Evolutionary conservation across 2,888 invertebrate species (phyloP).

Genomic region (Pandemis cinnamomeana): DNA sequence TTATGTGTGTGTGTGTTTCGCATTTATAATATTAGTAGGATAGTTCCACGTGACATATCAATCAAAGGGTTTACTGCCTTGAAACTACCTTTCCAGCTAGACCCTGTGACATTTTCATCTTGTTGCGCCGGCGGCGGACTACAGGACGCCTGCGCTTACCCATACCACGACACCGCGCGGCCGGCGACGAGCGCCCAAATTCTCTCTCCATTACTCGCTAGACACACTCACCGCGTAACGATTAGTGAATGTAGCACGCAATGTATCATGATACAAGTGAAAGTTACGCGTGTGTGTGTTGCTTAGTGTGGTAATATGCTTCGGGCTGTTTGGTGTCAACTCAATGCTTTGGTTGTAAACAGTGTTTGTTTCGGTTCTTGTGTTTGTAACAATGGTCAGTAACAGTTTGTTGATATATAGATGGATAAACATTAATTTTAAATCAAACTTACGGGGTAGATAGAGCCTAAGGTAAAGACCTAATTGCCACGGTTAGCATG

Average conservation of each 20-base stretch:
- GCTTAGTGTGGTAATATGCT: constrained; percentile 8
- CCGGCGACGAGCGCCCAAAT: not conserved
- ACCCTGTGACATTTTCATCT: too few relatives aligned
- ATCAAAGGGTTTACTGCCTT: too few relatives aligned
- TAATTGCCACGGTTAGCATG: too few relatives aligned
- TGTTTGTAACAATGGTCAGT: not conserved
- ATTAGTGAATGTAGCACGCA: not conserved
- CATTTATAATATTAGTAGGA: too few relatives aligned
- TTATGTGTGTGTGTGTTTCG: too few relatives aligned
- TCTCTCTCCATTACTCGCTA: not conserved
- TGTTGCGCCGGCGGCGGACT: constrained; percentile 6
- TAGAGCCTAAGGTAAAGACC: too few relatives aligned
- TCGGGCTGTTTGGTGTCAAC: constrained; percentile 49
- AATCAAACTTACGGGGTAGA: too few relatives aligned
- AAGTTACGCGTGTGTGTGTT: not conserved
- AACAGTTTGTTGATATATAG: not conserved
- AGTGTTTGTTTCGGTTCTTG: not conserved
- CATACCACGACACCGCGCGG: not conserved
- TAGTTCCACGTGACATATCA: too few relatives aligned
- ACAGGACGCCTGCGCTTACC: not conserved
- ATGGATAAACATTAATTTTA: not conserved
- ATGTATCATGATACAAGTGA: not conserved
- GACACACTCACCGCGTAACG: not conserved
- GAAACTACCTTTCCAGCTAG: constrained; percentile 19
- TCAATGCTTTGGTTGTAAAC: not conserved